phyloP scores from a whole-genome alignment of 37 sponge, comb jelly and placozoan genomes.

The Hexactinellida sp. region DNA sequence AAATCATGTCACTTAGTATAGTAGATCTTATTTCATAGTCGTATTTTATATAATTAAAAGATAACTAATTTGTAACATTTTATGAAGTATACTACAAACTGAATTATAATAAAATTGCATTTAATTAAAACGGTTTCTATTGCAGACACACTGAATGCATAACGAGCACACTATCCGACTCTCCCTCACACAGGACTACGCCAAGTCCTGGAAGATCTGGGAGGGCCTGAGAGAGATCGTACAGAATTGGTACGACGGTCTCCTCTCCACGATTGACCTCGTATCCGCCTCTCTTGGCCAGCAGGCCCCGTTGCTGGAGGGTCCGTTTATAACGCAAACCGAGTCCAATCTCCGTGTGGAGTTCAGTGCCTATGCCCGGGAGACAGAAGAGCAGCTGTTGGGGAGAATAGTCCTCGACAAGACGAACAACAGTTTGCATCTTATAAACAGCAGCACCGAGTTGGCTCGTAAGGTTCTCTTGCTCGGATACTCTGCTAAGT shows the following conservation, averaged over 20 bases:
- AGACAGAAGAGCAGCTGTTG: background rate
- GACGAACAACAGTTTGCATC: constrained; percentile 18
- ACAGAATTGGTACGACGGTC: constrained; percentile 54
- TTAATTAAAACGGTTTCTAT: no score
- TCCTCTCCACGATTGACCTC: constrained; percentile 22
- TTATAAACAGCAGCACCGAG: constrained; percentile 31
- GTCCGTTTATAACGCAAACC: background rate
- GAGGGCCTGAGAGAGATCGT: constrained; percentile 47
- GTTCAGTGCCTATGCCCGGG: background rate
- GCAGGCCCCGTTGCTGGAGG: background rate
- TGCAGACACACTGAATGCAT: no score
- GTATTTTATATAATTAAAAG: no score
- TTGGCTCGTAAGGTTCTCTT: constrained; percentile 28
- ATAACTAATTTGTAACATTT: no score
- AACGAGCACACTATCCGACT: constrained; percentile 9
- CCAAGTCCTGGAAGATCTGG: constrained; percentile 33
- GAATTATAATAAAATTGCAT: no score
- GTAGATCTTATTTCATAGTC: no score
- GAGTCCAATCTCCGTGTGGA: background rate
- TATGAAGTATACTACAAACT: no score
- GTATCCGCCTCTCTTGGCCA: background rate
- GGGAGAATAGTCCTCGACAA: constrained; percentile 24
- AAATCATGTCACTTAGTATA: no score
- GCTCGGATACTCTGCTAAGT: constrained; percentile 37
- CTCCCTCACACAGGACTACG: constrained; percentile 25